Evolutionary conservation across 2,797 vertebrate genomes (phyloP).

Genomic region (Takifugu rubripes): DNA sequence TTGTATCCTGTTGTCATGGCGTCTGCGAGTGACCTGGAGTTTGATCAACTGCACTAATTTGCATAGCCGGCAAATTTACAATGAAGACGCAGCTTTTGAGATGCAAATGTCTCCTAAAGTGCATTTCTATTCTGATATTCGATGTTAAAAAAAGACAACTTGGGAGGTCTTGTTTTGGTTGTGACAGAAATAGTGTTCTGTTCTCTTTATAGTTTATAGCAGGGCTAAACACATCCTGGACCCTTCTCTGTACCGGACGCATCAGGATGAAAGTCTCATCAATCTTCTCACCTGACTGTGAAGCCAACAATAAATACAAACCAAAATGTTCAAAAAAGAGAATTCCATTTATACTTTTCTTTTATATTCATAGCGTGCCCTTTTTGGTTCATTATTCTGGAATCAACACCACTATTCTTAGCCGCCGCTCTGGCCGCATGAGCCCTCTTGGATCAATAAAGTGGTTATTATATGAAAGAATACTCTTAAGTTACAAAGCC

Average conservation of each 20-base stretch:
- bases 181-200: constrained; percentile 31
- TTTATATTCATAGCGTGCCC: not conserved
- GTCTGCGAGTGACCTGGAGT: constrained; percentile 21
- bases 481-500: constrained; percentile 8
- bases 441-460: constrained; percentile 17
- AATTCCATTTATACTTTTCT: constrained; percentile 8
- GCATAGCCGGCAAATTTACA: constrained; percentile 30
- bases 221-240: constrained; percentile 27
- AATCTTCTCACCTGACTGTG: constrained; percentile 14
- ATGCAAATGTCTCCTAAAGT: constrained; percentile 16
- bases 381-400: constrained; percentile 24
- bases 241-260: constrained; percentile 21
- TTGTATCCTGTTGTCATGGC: constrained; percentile 14
- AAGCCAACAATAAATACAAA: constrained; percentile 7
- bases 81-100: constrained; percentile 17
- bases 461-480: constrained; percentile 3
- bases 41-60: constrained; percentile 32
- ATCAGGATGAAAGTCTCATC: constrained; percentile 22
- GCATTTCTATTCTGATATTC: constrained; percentile 25
- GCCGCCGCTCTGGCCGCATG: constrained; percentile 17
- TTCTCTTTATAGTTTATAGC: constrained; percentile 13
- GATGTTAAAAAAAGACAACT: constrained; percentile 25
- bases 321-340: constrained; percentile 7
- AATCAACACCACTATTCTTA: constrained; percentile 45
- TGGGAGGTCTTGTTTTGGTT: constrained; percentile 5